These are phyloP conservation scores for Fringilla coelebs DNA, from an alignment of 2,797 vertebrate genomes.

Conservation along the genomic window DNA sequence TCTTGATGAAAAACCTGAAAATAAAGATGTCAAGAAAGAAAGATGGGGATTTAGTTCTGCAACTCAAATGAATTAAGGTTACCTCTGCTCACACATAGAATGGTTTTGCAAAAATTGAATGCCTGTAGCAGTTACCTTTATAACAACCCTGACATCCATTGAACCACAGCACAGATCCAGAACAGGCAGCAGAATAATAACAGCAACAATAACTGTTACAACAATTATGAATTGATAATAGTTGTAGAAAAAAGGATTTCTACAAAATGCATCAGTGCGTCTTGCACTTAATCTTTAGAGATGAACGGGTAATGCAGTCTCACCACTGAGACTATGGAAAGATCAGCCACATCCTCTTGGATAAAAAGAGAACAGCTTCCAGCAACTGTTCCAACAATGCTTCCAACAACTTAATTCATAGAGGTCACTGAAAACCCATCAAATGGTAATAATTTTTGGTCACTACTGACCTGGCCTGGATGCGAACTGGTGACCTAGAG, in stretches of 20 bases:
- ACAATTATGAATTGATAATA: not conserved
- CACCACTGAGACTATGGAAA: not conserved
- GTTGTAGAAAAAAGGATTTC: slow-evolving; percentile 5
- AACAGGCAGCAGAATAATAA: slow-evolving; percentile 17
- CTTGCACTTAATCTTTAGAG: not conserved
- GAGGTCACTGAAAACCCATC: slow-evolving; percentile 48
- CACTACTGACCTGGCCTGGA: slow-evolving; percentile 70
- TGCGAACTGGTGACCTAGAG: slow-evolving; percentile 68
- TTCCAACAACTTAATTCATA: slow-evolving; percentile 34
- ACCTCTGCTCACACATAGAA: not conserved
- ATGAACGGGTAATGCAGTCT: not conserved
- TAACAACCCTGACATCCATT: not conserved
- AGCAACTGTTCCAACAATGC: slow-evolving; percentile 14
- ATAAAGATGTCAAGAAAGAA: slow-evolving; percentile 28
- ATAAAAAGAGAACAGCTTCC: slow-evolving; percentile 6
- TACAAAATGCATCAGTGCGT: not conserved
- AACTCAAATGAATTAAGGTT: not conserved
- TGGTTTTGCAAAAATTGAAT: not conserved
- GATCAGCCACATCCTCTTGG: not conserved
- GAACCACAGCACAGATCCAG: slow-evolving; percentile 46
- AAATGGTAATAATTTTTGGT: slow-evolving; percentile 64
- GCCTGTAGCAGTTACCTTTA: not conserved
- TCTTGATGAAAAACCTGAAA: slow-evolving; percentile 31
- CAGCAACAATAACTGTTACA: not conserved
- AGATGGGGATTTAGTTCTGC: slow-evolving; percentile 10